Conservation (phyloP, 2,113 vertebrate genomes). For the Athene noctua region DNA sequence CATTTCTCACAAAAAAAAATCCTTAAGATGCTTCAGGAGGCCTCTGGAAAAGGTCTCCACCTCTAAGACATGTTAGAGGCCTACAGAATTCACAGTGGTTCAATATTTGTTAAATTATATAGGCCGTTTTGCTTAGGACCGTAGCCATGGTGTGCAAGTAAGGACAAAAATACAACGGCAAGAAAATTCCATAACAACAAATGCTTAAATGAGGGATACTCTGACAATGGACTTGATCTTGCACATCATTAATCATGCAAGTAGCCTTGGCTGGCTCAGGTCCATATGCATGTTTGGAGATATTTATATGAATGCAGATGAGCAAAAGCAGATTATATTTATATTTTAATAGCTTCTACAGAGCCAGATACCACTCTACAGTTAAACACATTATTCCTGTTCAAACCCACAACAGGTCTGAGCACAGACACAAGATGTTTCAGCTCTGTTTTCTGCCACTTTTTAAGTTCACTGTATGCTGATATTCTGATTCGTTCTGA, state of each 20-base stretch:
- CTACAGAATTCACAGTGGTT: neutral
- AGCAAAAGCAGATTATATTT: constrained; percentile 13
- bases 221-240: neutral
- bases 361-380: neutral
- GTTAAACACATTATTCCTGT: neutral
- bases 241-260: neutral
- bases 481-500: neutral
- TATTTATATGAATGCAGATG: neutral
- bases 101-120: neutral
- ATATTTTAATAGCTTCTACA: neutral
- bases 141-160: neutral
- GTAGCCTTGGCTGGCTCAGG: neutral
- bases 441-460: neutral
- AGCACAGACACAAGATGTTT: neutral
- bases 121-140: neutral
- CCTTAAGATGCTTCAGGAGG: neutral
- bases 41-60: neutral
- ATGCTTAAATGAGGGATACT: neutral
- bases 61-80: neutral
- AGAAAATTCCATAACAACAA: neutral
- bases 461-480: neutral
- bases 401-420: neutral
- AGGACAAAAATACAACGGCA: neutral
- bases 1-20: neutral
- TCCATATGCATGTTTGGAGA: neutral